These are phyloP conservation scores for Chrosomus eos DNA, from an alignment of 2,797 vertebrate species.

Conservation along the genomic window DNA sequence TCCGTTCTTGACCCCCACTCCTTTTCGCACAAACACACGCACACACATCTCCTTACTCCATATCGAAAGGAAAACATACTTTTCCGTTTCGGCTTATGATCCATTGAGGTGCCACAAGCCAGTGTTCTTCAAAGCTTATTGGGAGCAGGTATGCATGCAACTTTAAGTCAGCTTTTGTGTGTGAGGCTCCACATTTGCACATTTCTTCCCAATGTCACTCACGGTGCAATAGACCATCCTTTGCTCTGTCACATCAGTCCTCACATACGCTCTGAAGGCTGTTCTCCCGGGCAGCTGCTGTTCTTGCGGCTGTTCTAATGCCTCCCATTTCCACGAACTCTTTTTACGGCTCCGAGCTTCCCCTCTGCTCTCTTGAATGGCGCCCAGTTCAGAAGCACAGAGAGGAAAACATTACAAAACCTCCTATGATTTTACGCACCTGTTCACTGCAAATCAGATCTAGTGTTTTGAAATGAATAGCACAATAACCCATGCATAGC, in stretches of 20 bases:
- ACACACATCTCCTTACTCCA: constrained; percentile 28
- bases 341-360: constrained; percentile 43
- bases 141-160: constrained; percentile 24
- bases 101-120: constrained; percentile 27
- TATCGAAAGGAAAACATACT: constrained; percentile 43
- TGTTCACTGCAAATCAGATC: constrained; percentile 37
- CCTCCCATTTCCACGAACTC: constrained; percentile 54
- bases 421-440: constrained; percentile 23
- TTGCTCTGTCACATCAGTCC: constrained; percentile 44
- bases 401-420: constrained; percentile 37
- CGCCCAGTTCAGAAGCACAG: constrained; percentile 19
- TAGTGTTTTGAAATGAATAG: background rate
- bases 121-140: constrained; percentile 21
- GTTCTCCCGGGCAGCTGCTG: constrained; percentile 52
- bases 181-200: constrained; percentile 8
- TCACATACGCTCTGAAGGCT: constrained; percentile 40
- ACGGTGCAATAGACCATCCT: constrained; percentile 35
- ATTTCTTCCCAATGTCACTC: constrained; percentile 38
- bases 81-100: constrained; percentile 38
- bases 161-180: constrained; percentile 32
- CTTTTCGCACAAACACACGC: constrained; percentile 70
- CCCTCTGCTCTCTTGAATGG: constrained; percentile 56
- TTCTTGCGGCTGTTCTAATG: constrained; percentile 55
- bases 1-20: constrained; percentile 80
- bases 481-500: background rate